Evolutionary conservation across 2,797 vertebrate species (phyloP).

Genomic region (Takifugu rubripes): DNA sequence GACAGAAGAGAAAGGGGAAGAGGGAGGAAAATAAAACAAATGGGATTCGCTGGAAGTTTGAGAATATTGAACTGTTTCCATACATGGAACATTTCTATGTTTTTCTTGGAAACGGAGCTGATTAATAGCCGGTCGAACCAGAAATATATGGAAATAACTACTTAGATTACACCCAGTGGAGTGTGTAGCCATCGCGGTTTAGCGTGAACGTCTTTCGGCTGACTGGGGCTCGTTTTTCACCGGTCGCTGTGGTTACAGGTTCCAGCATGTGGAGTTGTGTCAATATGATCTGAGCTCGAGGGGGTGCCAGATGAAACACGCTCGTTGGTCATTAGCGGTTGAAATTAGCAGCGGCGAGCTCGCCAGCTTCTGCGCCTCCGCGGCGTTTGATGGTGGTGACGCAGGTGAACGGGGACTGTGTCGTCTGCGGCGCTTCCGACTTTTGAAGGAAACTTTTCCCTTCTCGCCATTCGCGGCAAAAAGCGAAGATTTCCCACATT

Average conservation of each 20-base stretch:
- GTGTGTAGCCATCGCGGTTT: slow-evolving; percentile 37
- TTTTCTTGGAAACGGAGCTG: slow-evolving; percentile 1
- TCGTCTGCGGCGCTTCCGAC: no score
- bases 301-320: slow-evolving; percentile 40
- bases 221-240: slow-evolving; percentile 43
- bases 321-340: slow-evolving; percentile 51
- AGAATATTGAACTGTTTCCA: slow-evolving; percentile 26
- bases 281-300: slow-evolving; percentile 46
- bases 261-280: slow-evolving; percentile 60
- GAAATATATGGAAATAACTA: slow-evolving; percentile 27
- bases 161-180: slow-evolving; percentile 12
- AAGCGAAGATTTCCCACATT: no score
- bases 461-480: no score
- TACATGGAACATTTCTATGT: slow-evolving; percentile 13
- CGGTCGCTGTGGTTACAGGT: slow-evolving; percentile 51
- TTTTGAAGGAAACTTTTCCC: no score
- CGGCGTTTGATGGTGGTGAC: slow-evolving; percentile 40
- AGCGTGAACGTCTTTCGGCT: slow-evolving; percentile 29
- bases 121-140: background rate
- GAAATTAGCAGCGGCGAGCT: slow-evolving; percentile 51
- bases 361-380: slow-evolving; percentile 17
- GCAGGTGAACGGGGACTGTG: slow-evolving; percentile 10
- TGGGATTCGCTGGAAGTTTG: slow-evolving; percentile 39
- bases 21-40: slow-evolving; percentile 34
- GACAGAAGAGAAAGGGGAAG: slow-evolving; percentile 43